Base-by-base conservation (phyloP, 2,888 invertebrate species). In the Xestoiulus laeticollis region DNA sequence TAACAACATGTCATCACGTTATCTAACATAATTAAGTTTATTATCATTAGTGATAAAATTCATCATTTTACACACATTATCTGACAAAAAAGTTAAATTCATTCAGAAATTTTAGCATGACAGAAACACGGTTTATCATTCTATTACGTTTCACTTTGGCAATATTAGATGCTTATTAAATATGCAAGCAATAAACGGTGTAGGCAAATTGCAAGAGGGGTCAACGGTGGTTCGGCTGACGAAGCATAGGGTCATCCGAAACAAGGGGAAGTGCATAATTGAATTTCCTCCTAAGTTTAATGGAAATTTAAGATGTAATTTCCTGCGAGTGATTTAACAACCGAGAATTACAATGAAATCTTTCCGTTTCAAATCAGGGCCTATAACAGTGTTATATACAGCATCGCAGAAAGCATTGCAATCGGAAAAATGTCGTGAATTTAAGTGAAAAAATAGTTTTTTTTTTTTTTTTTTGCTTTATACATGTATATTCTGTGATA, bases 251-350 rank as follows among this genome's bases (percentile, higher is more conserved):
- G 59, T 59, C 59, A 59, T 59, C 59, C 59, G n/a, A 19, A 48
- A 19, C n/a, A n/a, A 59, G 59, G 59, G 59, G 59, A 59, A 59
- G 59, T n/a, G 19, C 59, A n/a, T 59, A 59, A 59, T 59, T 59
- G 59, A 59, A 59, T 59, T 59, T 59, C 59, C 59, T 59, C 59
- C 59, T 59, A 59, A n/a, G 19, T 59, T n/a, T 59, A 59, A 59
- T 59, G 59, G 59, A 59, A 59, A 59, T 59, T 59, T 59, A 59
- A 59, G 6, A 59, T 59, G 59, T 59, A 59, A 59, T 59, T 59
- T 59, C 59, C 59, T 59, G 59, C 59, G 59, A 59, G 19, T 59
- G 59, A 59, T 59, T 59, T 59, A 59, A 59, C n/a, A 8, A 59
- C 59, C 59, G 59, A 19, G n/a, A n/a, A 59, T 6, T n/a, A n/a